A percentile compares a stretch with the other conserved stretches of the same genome.
phyloP scores from a whole-genome alignment of 2,113 vertebrate species.

The Ia io region DNA sequence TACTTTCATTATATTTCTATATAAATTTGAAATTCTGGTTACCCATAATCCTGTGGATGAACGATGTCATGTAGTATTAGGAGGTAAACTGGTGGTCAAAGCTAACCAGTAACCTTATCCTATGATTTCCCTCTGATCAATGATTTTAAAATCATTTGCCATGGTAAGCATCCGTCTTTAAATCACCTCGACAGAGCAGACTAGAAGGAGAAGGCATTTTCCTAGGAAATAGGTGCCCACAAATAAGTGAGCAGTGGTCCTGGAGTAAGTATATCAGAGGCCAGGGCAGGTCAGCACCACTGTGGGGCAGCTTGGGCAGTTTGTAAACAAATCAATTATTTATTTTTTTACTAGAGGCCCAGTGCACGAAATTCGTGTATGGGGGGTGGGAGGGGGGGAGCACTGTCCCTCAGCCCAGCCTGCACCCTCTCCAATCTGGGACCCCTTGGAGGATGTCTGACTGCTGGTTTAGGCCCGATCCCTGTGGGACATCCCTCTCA shows the following conservation, averaged over 20 bases:
- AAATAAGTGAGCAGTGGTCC: background rate
- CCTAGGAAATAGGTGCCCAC: background rate
- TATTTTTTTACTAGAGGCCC: background rate
- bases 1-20: background rate
- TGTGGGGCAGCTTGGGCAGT: background rate
- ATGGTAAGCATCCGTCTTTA: background rate
- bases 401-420: too few relatives aligned
- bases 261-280: background rate
- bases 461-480: too few relatives aligned
- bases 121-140: background rate
- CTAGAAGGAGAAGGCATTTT: background rate
- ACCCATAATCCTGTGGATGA: background rate
- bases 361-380: too few relatives aligned
- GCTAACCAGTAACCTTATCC: background rate
- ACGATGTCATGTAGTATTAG: background rate
- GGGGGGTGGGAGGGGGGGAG: too few relatives aligned
- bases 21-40: slow-evolving; percentile 30
- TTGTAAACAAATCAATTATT: background rate
- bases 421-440: too few relatives aligned
- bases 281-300: background rate
- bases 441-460: too few relatives aligned
- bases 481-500: too few relatives aligned
- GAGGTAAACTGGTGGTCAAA: background rate
- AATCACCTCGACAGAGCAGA: background rate
- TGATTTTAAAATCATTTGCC: background rate